Conservation (phyloP, 1,140 invertebrate genomes). For the Hyles vespertilio region DNA sequence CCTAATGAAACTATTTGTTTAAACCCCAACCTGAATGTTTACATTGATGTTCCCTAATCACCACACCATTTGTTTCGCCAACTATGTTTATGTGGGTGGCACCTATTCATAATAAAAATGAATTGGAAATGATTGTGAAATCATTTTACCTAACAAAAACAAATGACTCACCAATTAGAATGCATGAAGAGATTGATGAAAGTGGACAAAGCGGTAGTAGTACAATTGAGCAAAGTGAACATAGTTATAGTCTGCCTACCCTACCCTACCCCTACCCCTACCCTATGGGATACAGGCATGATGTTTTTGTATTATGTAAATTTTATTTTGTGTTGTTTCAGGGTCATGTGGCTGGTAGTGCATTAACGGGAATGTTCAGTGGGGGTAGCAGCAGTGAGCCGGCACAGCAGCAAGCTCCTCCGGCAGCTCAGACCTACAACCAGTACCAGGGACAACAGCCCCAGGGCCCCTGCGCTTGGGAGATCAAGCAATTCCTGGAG, state of each 20-base stretch:
- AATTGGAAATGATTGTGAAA: too few relatives aligned
- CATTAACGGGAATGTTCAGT: conserved; percentile 89
- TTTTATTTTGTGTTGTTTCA: conserved; percentile 44
- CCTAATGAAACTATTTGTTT: too few relatives aligned
- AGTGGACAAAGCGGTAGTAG: too few relatives aligned
- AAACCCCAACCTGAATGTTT: too few relatives aligned
- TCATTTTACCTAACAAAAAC: too few relatives aligned
- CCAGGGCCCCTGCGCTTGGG: conserved; percentile 88
- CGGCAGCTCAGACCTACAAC: conserved; percentile 58
- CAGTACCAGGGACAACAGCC: conserved; percentile 71
- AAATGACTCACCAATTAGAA: too few relatives aligned
- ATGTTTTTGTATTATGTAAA: not conserved
- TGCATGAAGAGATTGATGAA: too few relatives aligned
- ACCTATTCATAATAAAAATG: too few relatives aligned
- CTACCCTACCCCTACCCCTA: not conserved
- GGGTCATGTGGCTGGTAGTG: conserved; percentile 91
- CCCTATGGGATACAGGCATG: not conserved
- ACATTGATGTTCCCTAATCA: too few relatives aligned
- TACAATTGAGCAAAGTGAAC: too few relatives aligned
- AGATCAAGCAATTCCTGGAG: conserved; percentile 92
- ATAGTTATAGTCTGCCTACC: not conserved
- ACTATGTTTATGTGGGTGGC: too few relatives aligned
- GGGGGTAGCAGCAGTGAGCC: conserved; percentile 80
- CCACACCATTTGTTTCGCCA: too few relatives aligned
- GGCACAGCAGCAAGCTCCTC: conserved; percentile 59